Base-by-base conservation (phyloP, 2,888 invertebrate genomes). In the Gordius sp. region DNA sequence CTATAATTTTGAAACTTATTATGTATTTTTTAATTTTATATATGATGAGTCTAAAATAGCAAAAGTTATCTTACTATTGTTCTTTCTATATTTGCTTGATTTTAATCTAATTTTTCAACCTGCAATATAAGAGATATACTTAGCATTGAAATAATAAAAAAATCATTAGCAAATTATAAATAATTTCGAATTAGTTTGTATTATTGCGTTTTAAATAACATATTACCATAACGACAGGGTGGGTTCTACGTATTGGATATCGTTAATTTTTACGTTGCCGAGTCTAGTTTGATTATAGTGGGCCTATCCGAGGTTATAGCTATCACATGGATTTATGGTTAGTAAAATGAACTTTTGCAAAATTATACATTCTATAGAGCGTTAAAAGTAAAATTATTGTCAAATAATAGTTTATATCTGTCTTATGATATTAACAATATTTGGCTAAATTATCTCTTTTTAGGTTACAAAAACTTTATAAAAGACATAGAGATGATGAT, bases 251-350 rank as follows among this genome's bases (percentile, higher is more conserved):
- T 80, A 56, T 66, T 80, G 57, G 78, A 78, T 33, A 66, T 81
- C 41, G 77, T 81, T 61, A 80, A 81, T 65, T 75, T 77, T 63
- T 80, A 78, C 63, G 80, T 79, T 1, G 79, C 78, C 1, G 65
- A 67, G 16, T 62, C 65, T 55, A 65, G 66, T 2, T 64, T 68
- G 20, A 77, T 82, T 0, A 77, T 81, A 67, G 75, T 82, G 60
- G 78, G 79, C 0, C 73, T 81, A 41, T 67, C 73, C 33, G 81
- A 82, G 68, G 73, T 79, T 39, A 68, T 77, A 26, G 77, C 78
- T 0, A 68, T 82, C 8, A 75, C 77, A 58, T 82, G 79, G 78
- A 74, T 81, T 56, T 82, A 82, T 64, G 80, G 81, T 67, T 62
- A 63, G 4, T n/a, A n/a, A n/a, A n/a, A n/a, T n/a, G n/a, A n/a